These are phyloP conservation scores for Cerceris ruficornis DNA, from an alignment of 2,888 invertebrate species.

Conservation along the genomic window DNA sequence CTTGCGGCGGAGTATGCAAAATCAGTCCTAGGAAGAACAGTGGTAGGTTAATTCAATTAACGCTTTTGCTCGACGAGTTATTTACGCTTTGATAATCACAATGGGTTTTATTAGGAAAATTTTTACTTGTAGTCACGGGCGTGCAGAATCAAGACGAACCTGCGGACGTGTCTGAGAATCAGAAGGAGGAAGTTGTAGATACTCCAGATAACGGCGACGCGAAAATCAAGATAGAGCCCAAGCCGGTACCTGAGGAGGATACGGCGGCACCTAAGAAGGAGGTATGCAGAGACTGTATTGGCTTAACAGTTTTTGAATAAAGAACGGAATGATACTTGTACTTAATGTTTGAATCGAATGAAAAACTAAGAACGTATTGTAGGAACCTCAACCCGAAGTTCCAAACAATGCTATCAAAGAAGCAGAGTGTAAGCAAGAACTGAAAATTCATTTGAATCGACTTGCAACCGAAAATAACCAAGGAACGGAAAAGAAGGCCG, in stretches of 20 bases:
- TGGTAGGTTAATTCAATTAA: constrained; percentile 45
- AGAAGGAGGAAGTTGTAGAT: constrained; percentile 68
- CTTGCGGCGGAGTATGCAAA: constrained; percentile 74
- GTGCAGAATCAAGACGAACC: constrained; percentile 68
- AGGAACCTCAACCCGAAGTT: constrained; percentile 45
- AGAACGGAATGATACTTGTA: background rate
- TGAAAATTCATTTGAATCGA: constrained; percentile 69
- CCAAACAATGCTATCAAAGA: constrained; percentile 51
- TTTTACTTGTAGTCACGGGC: constrained; percentile 54
- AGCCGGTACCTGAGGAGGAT: constrained; percentile 48
- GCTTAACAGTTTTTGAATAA: background rate
- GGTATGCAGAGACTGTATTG: constrained; percentile 38
- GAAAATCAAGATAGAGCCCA: constrained; percentile 66
- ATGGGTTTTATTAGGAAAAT: background rate
- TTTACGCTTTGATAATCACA: background rate
- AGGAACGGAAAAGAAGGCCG: constrained; percentile 81
- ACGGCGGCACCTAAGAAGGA: constrained; percentile 43
- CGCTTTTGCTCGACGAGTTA: background rate
- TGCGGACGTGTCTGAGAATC: constrained; percentile 66
- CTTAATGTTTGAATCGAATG: background rate
- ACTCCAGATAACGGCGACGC: constrained; percentile 61
- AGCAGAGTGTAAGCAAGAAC: constrained; percentile 52
- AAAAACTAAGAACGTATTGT: background rate
- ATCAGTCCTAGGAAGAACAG: constrained; percentile 73
- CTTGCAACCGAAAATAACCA: constrained; percentile 80